A percentile compares a stretch with the other conserved stretches of the same genome.
phyloP scores from a whole-genome alignment of 2,113 vertebrate genomes.

The Toxotes chatareus region DNA sequence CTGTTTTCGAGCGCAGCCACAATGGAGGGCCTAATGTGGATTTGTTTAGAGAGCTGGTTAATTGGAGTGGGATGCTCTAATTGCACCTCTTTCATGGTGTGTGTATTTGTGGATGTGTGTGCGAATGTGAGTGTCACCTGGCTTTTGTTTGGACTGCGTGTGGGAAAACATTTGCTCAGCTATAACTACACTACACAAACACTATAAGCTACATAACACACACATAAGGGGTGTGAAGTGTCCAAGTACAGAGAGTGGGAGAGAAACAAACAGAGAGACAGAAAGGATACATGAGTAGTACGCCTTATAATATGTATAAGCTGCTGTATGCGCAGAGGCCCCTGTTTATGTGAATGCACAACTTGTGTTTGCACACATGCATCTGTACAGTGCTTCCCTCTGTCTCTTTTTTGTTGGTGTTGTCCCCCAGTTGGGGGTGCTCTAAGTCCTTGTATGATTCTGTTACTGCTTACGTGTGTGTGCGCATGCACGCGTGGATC shows the following conservation, averaged over 20 bases:
- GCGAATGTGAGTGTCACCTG: slow-evolving; percentile 72
- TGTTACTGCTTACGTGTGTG: slow-evolving; percentile 7
- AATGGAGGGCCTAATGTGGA: slow-evolving; percentile 87
- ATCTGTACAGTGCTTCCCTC: slow-evolving; percentile 2
- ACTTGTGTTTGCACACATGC: slow-evolving; percentile 20
- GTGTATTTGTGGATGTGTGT: slow-evolving; percentile 42
- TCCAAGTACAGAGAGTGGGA: slow-evolving; percentile 50
- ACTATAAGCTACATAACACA: slow-evolving; percentile 68
- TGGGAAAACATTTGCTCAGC: slow-evolving; percentile 80
- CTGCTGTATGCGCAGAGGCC: slow-evolving; percentile 14
- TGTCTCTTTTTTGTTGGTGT: slow-evolving; percentile 24
- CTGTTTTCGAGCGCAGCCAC: slow-evolving; percentile 85
- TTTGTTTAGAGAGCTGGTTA: slow-evolving; percentile 88
- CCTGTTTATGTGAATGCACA: slow-evolving; percentile 25
- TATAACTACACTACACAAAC: slow-evolving; percentile 70
- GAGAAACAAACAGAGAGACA: slow-evolving; percentile 31
- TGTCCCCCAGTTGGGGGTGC: slow-evolving; percentile 80
- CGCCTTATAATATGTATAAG: slow-evolving; percentile 35
- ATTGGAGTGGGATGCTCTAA: slow-evolving; percentile 87
- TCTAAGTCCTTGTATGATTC: slow-evolving; percentile 74
- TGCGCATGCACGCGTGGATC: background rate
- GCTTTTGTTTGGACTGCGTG: slow-evolving; percentile 78
- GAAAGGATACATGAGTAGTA: slow-evolving; percentile 39
- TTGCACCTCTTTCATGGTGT: slow-evolving; percentile 83
- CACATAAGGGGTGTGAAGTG: slow-evolving; percentile 67